Conservation (phyloP, 2,113 vertebrate genomes). For the Chaenocephalus aceratus region DNA sequence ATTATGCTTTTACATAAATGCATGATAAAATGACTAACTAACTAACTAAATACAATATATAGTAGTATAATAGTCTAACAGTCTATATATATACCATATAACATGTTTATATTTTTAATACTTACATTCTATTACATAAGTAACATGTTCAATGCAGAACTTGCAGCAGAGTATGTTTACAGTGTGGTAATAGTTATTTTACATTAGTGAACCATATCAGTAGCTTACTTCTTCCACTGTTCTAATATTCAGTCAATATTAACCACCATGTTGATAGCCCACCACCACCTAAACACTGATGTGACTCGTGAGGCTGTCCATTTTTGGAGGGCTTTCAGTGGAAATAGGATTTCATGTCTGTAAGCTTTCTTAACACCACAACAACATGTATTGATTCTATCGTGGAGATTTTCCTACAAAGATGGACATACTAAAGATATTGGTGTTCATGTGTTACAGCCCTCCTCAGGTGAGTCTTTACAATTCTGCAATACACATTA, state of each 20-base stretch:
- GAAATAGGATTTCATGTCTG: neutral
- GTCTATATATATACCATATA: neutral
- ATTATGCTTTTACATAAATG: neutral
- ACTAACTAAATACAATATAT: neutral
- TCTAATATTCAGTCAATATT: neutral
- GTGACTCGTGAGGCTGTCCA: neutral
- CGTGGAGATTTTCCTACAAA: neutral
- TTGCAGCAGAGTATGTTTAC: neutral
- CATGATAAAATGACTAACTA: neutral
- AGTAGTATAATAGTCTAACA: neutral
- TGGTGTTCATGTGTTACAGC: neutral
- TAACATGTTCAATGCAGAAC: neutral
- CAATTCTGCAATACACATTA: neutral
- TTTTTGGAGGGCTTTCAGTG: neutral
- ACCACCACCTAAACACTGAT: neutral
- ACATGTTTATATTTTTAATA: neutral
- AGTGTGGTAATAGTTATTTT: neutral
- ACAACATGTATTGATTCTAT: neutral
- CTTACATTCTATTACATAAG: neutral
- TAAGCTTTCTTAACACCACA: neutral
- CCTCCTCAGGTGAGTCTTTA: neutral
- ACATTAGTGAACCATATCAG: neutral
- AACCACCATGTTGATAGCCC: neutral
- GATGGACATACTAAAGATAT: neutral
- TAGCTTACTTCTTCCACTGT: neutral